Evolutionary conservation across 2,888 invertebrate genomes (phyloP).

Genomic region (Catocala nupta): DNA sequence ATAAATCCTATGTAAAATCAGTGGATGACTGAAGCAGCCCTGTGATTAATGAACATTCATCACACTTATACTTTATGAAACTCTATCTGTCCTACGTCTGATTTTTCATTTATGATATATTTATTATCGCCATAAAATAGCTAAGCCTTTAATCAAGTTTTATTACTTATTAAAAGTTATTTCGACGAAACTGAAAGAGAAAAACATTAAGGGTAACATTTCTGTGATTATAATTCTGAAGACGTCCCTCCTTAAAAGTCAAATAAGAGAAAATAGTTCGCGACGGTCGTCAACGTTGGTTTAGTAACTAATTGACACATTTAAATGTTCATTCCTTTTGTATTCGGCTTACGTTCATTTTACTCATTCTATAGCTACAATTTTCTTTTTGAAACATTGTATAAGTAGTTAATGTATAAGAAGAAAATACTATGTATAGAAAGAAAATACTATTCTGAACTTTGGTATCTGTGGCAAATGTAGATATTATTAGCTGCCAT

Average conservation of each 20-base stretch:
- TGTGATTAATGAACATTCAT: no score
- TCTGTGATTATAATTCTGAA: slow-evolving; percentile 17
- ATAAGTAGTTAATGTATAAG: no score
- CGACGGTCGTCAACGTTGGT: background rate
- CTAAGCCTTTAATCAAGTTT: slow-evolving; percentile 23
- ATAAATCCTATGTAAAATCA: no score
- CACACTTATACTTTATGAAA: background rate
- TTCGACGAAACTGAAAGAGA: slow-evolving; percentile 16
- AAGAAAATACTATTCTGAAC: no score
- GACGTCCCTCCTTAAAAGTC: slow-evolving; percentile 7
- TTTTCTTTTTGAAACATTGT: no score
- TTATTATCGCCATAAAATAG: slow-evolving; percentile 23
- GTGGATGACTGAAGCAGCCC: no score
- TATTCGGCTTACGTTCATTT: background rate
- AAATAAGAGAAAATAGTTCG: slow-evolving; percentile 11
- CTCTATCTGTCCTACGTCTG: background rate
- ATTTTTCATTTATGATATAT: slow-evolving; percentile 14
- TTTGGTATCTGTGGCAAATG: no score
- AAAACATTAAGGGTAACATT: slow-evolving; percentile 4
- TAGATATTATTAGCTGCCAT: no score
- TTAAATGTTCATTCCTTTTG: background rate
- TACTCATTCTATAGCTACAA: no score
- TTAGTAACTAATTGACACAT: slow-evolving; percentile 2
- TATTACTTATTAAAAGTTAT: slow-evolving; percentile 27
- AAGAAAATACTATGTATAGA: no score